A percentile compares a stretch with the other conserved stretches of the same genome.
phyloP scores from a whole-genome alignment of 2,797 vertebrate genomes.

The Rhinoraja longicauda region DNA sequence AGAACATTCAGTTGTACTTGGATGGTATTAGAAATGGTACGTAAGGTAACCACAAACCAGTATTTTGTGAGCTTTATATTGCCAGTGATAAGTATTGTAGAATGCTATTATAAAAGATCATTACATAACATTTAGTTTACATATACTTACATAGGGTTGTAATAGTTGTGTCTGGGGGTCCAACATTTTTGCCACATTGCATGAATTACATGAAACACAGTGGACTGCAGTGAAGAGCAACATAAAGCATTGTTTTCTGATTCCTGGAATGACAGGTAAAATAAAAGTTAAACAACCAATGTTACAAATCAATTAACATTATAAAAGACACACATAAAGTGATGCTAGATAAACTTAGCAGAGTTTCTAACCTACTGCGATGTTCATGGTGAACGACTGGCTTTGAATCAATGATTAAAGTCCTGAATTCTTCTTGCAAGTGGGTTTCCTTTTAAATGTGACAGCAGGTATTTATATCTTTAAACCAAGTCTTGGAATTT shows the following conservation, averaged over 20 bases:
- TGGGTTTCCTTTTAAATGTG: not conserved
- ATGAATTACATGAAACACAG: not conserved
- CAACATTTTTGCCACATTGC: not conserved
- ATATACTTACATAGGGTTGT: not conserved
- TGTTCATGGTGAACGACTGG: not conserved
- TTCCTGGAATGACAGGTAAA: not conserved
- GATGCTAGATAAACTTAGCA: not conserved
- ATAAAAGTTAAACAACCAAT: conserved; percentile 18
- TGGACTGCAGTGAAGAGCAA: not conserved
- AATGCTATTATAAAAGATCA: not conserved
- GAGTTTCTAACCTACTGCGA: not conserved
- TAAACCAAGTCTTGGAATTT: conserved; percentile 29
- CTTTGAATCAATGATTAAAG: not conserved
- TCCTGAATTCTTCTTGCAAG: not conserved
- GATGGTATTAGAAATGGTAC: not conserved
- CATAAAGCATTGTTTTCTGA: not conserved
- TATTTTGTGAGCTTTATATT: not conserved
- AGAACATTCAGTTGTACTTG: not conserved
- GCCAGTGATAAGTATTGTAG: not conserved
- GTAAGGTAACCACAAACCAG: not conserved
- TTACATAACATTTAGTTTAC: not conserved
- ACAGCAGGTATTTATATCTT: conserved; percentile 14
- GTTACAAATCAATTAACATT: not conserved
- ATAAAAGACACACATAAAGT: not conserved
- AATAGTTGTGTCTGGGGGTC: not conserved